These are phyloP conservation scores for Lypha dubia DNA, from an alignment of 2,888 invertebrate species.

Conservation along the genomic window DNA sequence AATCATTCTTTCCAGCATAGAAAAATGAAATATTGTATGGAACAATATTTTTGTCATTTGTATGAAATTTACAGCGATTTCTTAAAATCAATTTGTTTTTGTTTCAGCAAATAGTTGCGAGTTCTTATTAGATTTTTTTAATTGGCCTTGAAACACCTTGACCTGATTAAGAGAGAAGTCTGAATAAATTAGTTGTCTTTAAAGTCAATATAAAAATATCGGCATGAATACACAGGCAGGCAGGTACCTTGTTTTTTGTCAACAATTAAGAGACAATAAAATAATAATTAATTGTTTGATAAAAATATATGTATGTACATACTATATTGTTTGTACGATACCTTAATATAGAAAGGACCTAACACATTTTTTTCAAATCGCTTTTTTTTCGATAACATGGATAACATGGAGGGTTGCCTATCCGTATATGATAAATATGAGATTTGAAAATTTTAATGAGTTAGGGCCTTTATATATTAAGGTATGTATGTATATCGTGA, in stretches of 20 bases:
- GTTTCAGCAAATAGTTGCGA: slow-evolving; percentile 5
- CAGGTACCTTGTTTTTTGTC: slow-evolving; percentile 26
- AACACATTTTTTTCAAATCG: too few species aligned
- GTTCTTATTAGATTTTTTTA: not conserved
- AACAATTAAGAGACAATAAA: slow-evolving; percentile 58
- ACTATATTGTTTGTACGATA: slow-evolving; percentile 1
- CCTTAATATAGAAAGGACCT: too few species aligned
- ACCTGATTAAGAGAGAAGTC: slow-evolving; percentile 52
- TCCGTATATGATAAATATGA: too few species aligned
- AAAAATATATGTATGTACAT: not conserved
- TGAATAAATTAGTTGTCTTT: slow-evolving; percentile 23
- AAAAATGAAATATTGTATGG: slow-evolving; percentile 10
- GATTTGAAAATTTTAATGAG: too few species aligned
- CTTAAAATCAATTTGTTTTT: slow-evolving; percentile 19
- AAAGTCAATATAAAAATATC: slow-evolving; percentile 4
- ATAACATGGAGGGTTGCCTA: too few species aligned
- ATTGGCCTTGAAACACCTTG: slow-evolving; percentile 63
- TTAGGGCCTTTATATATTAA: too few species aligned
- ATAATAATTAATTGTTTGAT: slow-evolving; percentile 35
- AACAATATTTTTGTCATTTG: slow-evolving; percentile 9
- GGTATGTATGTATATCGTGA: not conserved
- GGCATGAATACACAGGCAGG: not conserved
- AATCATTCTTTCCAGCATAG: slow-evolving; percentile 1
- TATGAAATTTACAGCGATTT: slow-evolving; percentile 5
- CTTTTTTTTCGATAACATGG: too few species aligned